phyloP scores from a whole-genome alignment of 2,113 vertebrate genomes.

The Pyxicephalus adspersus region DNA sequence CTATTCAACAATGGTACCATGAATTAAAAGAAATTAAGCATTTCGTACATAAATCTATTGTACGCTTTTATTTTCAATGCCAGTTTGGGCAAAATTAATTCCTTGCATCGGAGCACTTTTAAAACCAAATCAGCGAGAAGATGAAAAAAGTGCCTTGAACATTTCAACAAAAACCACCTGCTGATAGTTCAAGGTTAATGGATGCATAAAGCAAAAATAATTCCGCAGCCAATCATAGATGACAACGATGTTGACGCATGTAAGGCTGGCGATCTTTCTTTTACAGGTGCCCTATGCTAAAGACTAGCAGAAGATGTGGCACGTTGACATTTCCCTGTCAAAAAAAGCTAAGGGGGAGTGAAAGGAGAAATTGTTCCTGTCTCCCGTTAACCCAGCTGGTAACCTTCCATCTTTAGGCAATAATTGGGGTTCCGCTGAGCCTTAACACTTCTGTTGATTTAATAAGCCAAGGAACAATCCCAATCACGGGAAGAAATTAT shows the following conservation, averaged over 20 bases:
- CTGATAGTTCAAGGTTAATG: slow-evolving; percentile 87
- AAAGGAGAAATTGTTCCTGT: slow-evolving; percentile 79
- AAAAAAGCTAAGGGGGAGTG: slow-evolving; percentile 73
- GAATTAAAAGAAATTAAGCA: too few species aligned
- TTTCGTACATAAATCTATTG: too few species aligned
- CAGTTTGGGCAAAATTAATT: neutral
- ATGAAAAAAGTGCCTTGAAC: slow-evolving; percentile 75
- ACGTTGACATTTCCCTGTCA: slow-evolving; percentile 83
- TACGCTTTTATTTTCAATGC: neutral
- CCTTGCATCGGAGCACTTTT: neutral
- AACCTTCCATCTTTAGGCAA: slow-evolving; percentile 82
- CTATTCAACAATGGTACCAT: too few species aligned
- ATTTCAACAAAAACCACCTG: slow-evolving; percentile 80
- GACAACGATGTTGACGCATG: slow-evolving; percentile 83
- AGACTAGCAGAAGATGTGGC: slow-evolving; percentile 71
- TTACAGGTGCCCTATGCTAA: slow-evolving; percentile 74
- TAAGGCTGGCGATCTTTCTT: slow-evolving; percentile 78
- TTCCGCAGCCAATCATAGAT: slow-evolving; percentile 79
- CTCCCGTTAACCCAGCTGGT: slow-evolving; percentile 76
- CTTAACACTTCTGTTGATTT: slow-evolving; percentile 84
- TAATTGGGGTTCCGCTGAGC: slow-evolving; percentile 79
- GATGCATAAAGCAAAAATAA: slow-evolving; percentile 86
- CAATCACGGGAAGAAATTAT: slow-evolving; percentile 82
- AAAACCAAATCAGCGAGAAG: slow-evolving; percentile 58
- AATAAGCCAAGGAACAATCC: slow-evolving; percentile 81